Conservation (phyloP, 2,888 invertebrate genomes). For the Apotomis turbidana region DNA sequence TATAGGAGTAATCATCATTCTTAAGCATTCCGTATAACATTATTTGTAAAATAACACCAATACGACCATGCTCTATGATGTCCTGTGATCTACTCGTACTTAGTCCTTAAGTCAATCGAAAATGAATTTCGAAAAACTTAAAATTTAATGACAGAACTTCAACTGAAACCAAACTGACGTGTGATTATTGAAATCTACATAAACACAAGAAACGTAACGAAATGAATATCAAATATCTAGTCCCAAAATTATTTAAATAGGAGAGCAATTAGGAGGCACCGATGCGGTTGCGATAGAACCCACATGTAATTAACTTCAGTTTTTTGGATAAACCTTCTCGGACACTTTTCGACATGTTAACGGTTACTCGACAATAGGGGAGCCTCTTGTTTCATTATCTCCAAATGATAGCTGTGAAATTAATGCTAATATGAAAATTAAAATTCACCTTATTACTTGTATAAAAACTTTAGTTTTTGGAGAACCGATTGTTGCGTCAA, state of each 20-base stretch:
- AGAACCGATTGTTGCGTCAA: conserved; percentile 9
- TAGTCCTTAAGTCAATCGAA: too few species aligned
- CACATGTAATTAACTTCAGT: conserved; percentile 69
- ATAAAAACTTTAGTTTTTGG: conserved; percentile 9
- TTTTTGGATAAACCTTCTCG: conserved; percentile 53
- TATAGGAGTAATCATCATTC: too few species aligned
- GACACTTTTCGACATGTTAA: conserved; percentile 65
- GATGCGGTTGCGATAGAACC: conserved; percentile 67
- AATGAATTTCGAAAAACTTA: not conserved
- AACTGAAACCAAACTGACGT: not conserved
- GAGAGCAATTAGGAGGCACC: conserved; percentile 67
- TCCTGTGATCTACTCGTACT: too few species aligned
- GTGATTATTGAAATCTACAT: conserved; percentile 18
- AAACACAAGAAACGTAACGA: conserved; percentile 34
- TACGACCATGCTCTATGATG: too few species aligned
- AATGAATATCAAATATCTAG: conserved; percentile 55
- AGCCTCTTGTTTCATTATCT: conserved; percentile 47
- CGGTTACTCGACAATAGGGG: conserved; percentile 60
- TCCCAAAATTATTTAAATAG: conserved; percentile 70
- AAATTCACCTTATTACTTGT: conserved; percentile 21
- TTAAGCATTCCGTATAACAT: too few species aligned
- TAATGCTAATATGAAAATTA: conserved; percentile 45
- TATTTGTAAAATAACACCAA: too few species aligned
- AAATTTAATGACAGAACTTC: not conserved
- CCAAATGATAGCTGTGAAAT: conserved; percentile 52